Percentiles rank a stretch among this genome's conserved stretches.
Evolutionary conservation across 2,888 invertebrate species (phyloP).

Genomic region (Ormyrus pomaceus): DNA sequence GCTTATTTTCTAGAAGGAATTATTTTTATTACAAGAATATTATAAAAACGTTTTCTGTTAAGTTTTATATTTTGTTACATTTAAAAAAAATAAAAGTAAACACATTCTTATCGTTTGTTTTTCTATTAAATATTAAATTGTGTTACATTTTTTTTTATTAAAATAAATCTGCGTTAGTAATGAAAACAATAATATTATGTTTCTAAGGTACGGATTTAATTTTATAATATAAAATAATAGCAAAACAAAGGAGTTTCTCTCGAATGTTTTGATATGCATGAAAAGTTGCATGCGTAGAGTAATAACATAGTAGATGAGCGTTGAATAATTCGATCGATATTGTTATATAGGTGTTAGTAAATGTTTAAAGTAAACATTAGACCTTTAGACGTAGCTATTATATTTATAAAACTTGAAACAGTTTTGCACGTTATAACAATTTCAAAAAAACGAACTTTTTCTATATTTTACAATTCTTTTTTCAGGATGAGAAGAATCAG

Average conservation of each 20-base stretch:
- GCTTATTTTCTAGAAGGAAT: no score
- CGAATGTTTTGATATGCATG: constrained; percentile 49
- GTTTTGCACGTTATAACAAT: constrained; percentile 40
- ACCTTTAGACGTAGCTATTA: constrained; percentile 23
- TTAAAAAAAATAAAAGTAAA: no score
- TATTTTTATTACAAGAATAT: no score
- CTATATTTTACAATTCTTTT: constrained; percentile 63
- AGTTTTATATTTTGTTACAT: no score
- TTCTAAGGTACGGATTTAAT: constrained; percentile 22
- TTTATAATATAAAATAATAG: constrained; percentile 8
- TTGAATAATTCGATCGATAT: constrained; percentile 35
- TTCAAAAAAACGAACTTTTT: not conserved
- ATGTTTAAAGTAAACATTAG: constrained; percentile 36
- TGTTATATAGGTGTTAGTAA: constrained; percentile 34
- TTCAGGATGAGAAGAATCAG: constrained; percentile 98
- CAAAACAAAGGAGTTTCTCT: constrained; percentile 39
- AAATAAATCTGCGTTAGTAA: not conserved
- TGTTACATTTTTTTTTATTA: no score
- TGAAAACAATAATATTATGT: constrained; percentile 5
- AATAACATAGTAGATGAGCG: constrained; percentile 30
- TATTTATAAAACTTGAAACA: constrained; percentile 26
- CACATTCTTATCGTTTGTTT: no score
- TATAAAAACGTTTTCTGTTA: no score
- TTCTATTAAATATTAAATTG: no score
- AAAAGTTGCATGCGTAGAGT: constrained; percentile 36